Evolutionary conservation across 1,140 invertebrate genomes (phyloP), one percentile per base, ranked within the genome.

Genomic region (Drosophila trapezifrons): DNA sequence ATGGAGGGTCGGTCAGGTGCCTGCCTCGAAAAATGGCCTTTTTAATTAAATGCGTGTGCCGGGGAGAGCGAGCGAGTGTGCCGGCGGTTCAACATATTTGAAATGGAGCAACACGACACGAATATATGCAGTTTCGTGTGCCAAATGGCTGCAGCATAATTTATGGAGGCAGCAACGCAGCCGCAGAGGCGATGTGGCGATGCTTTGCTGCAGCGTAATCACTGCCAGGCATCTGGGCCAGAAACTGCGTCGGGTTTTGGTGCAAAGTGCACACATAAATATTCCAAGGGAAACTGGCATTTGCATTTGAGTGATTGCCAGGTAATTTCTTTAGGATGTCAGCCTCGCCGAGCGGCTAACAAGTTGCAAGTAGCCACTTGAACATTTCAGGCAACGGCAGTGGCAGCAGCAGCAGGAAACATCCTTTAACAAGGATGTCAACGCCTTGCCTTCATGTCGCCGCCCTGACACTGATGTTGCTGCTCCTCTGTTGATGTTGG

Each of bases 71-170:
- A 9, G 54, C 17, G 56, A 37, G 45, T 35, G 42, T 42, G 54
- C 62, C 17, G 9, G 27, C 18, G 32, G 4, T 12, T 38, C 35
- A 18, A 20, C 25, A 40, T 35, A 71, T 73, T 70, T 60, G 73
- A 77, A 77, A 56, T 77, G 51, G 74, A 77, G 51, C 74, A 42
- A 45, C 62, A 42, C 74, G 42, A 43, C 45, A 42, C 35, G 35
- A 49, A 58, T 47, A 35, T 38, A 47, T 40, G 55, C 73, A 49
- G 32, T 45, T 76, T 69, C 20, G 51, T 65, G 35, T 76, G 70
- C 62, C 70, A 76, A 79, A 79, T 74, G 56, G 59, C 76, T 32
- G 67, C 52, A 46, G 35, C 70, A 65, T 76, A 82, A 82, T 82
- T 82, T 82, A 82, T 82, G 62, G 72, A 76, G n/a, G n/a, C n/a